Conservation (phyloP, 2,888 invertebrate genomes). For the Coremacera marginata region DNA sequence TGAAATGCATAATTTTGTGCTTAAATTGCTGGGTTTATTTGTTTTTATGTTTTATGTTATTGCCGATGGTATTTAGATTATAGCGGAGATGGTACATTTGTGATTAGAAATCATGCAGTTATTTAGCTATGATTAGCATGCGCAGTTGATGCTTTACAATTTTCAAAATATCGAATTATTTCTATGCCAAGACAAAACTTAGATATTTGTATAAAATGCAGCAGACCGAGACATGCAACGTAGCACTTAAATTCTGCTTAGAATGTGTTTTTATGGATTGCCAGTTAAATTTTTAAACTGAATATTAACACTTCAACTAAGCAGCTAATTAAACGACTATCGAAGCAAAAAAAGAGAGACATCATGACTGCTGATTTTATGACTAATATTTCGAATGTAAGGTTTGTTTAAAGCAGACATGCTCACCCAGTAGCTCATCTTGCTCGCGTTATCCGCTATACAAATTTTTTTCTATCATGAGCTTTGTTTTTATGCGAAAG, state of each 20-base stretch:
- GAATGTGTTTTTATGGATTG: neutral
- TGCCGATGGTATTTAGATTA: neutral
- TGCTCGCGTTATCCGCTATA: too few species aligned
- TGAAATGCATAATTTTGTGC: neutral
- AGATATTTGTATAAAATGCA: too few species aligned
- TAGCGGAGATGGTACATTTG: constrained; percentile 16
- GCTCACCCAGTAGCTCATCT: too few species aligned
- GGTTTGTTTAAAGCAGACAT: too few species aligned
- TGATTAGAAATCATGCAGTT: constrained; percentile 17
- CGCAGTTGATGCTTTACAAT: neutral
- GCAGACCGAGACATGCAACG: neutral
- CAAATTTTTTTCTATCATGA: too few species aligned
- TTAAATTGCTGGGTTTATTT: neutral
- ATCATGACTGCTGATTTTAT: neutral
- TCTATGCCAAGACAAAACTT: too few species aligned
- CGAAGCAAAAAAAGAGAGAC: neutral
- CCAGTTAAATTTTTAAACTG: neutral
- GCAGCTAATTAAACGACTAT: neutral
- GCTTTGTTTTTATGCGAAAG: too few species aligned
- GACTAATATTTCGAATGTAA: neutral
- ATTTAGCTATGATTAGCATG: neutral
- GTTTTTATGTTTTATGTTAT: neutral
- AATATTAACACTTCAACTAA: neutral
- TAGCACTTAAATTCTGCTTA: neutral
- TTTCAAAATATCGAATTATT: too few species aligned